Evolutionary conservation across 1,140 invertebrate species (phyloP), one percentile per base, ranked within the genome.

Genomic region (Brachionus paranguensis): DNA sequence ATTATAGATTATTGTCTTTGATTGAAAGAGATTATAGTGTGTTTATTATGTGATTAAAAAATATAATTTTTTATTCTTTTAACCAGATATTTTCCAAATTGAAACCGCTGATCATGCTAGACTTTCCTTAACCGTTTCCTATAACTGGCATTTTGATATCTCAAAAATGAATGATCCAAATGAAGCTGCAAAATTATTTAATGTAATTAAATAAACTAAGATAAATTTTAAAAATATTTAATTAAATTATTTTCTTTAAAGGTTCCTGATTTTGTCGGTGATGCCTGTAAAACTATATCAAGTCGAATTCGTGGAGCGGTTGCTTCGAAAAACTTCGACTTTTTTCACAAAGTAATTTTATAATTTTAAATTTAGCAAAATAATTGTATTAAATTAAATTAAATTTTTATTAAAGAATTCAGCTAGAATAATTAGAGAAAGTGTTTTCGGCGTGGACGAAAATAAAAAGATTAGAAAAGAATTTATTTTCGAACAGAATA

Each of bases 71-170:
- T n/a, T n/a, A n/a, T n/a, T n/a, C n/a, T n/a, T n/a, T n/a, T n/a
- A n/a, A n/a, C 24, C 24, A 24, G 81, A 72, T 84, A 64, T 72
- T 17, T 84, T 85, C 11, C 74, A 88, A 86, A 87, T 89, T 45
- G 88, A 89, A 85, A 89, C 88, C 43, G 86, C 88, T 70, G 88
- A 89, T 78, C 88, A 89, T 87, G 88, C 88, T 3, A 85, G 88
- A 84, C 85, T 89, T 0, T 84, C 85, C 29, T 53, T 89, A 12
- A 86, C 86, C 68, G 37, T 89, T 41, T 87, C 87, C 14, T 88
- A 88, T 55, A 88, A 89, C 72, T 88, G 88, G 47, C 47, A 70
- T 68, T 85, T 64, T 85, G 79, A 78, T 50, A 55, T 43, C 29
- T 55, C 33, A 83, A 43, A 85, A 47, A 11, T 20, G 6, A 47